phyloP scores from a whole-genome alignment of 2,797 vertebrate genomes.

The Phalloptychus januarius region DNA sequence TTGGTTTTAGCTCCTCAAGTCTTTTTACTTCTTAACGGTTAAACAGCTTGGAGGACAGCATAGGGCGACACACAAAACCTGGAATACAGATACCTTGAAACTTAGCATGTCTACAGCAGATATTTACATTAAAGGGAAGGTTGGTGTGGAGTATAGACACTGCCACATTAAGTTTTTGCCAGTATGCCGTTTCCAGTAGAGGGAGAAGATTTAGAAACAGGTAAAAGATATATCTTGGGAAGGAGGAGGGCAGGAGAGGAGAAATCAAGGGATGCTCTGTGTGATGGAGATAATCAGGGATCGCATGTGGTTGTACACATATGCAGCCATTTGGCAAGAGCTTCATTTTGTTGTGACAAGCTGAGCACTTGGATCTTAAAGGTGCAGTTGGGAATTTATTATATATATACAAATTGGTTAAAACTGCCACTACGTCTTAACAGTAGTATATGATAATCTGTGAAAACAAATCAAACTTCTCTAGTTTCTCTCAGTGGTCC shows the following conservation, averaged over 20 bases:
- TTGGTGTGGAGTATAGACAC: constrained; percentile 46
- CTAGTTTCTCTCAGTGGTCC: neutral
- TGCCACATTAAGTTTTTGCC: constrained; percentile 73
- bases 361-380: neutral
- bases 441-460: too few species aligned
- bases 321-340: constrained; percentile 40
- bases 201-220: constrained; percentile 34
- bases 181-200: constrained; percentile 82
- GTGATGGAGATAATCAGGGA: constrained; percentile 66
- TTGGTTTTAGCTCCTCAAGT: neutral
- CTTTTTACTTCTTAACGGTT: neutral
- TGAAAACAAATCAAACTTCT: too few species aligned
- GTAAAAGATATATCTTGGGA: constrained; percentile 27
- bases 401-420: too few species aligned
- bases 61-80: constrained; percentile 72
- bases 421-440: too few species aligned
- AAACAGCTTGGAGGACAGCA: constrained; percentile 60
- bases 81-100: constrained; percentile 84
- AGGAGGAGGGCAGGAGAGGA: constrained; percentile 26
- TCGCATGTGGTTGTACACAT: constrained; percentile 62
- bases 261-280: constrained; percentile 47
- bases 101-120: constrained; percentile 75
- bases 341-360: constrained; percentile 8
- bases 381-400: too few species aligned
- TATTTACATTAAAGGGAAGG: constrained; percentile 37